Evolutionary conservation across 1,140 invertebrate species (phyloP).

Genomic region (Plutomurus gul): DNA sequence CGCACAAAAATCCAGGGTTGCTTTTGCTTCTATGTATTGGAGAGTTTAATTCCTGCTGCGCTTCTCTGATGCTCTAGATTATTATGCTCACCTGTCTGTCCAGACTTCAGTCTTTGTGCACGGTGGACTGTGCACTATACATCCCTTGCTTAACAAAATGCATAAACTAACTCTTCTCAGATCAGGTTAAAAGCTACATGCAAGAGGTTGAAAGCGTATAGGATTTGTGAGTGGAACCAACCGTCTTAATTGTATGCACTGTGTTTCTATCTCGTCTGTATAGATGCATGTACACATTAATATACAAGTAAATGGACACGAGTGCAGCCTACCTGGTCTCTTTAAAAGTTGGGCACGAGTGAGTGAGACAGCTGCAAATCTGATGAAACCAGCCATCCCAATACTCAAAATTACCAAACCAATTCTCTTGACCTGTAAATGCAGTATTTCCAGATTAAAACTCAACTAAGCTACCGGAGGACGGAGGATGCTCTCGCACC

Average conservation of each 20-base stretch:
- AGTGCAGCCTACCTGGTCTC: background rate
- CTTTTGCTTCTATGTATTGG: no score
- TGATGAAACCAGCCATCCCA: background rate
- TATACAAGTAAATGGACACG: no score
- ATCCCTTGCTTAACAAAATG: no score
- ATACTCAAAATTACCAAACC: background rate
- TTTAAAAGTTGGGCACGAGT: no score
- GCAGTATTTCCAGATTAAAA: background rate
- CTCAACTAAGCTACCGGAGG: background rate
- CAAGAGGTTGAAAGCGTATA: background rate
- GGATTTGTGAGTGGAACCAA: background rate
- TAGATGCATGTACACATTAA: no score
- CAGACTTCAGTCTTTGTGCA: background rate
- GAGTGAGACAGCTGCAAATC: background rate
- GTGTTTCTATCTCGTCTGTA: no score
- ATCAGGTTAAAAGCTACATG: background rate
- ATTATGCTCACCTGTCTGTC: conserved; percentile 37
- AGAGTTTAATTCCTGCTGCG: conserved; percentile 38
- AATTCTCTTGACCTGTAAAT: background rate
- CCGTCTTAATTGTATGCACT: no score
- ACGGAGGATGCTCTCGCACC: background rate
- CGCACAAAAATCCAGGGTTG: background rate
- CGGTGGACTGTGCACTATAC: no score
- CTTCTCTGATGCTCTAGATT: conserved; percentile 34
- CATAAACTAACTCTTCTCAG: no score